phyloP scores from a whole-genome alignment of 2,113 vertebrate genomes.

The Orthonyx spaldingii region DNA sequence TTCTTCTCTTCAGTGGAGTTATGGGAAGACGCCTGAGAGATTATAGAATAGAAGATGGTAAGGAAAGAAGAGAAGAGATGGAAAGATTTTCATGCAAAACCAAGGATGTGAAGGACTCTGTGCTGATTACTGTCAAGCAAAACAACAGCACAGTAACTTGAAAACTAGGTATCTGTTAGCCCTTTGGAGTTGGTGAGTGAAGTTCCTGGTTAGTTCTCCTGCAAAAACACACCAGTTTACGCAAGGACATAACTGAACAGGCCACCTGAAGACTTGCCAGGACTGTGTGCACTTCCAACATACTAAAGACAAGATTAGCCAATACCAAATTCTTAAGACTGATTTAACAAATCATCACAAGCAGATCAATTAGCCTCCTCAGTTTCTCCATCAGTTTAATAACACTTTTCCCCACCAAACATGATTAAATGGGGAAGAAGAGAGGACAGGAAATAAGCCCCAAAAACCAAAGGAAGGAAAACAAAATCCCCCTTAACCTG shows the following conservation, averaged over 20 bases:
- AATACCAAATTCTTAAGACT: not conserved
- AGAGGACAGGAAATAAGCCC: not conserved
- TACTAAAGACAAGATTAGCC: not conserved
- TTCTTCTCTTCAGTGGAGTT: conserved; percentile 79
- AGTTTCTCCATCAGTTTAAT: not conserved
- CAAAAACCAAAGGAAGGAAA: not conserved
- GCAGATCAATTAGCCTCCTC: not conserved
- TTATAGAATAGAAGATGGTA: conserved; percentile 63
- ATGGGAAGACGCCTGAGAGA: conserved; percentile 79
- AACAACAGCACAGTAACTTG: not conserved
- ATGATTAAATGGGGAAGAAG: not conserved
- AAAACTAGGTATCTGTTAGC: not conserved
- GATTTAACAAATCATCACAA: not conserved
- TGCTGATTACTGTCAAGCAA: not conserved
- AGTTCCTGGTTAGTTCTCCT: conserved; percentile 20
- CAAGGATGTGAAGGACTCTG: conserved; percentile 29
- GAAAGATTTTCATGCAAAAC: conserved; percentile 45
- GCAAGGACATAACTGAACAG: not conserved
- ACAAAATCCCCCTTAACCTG: not conserved
- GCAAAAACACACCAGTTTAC: not conserved
- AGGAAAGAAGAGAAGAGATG: conserved; percentile 50
- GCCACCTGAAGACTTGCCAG: not conserved
- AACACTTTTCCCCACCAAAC: not conserved
- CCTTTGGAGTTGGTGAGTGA: not conserved
- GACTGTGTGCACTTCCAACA: not conserved